Conservation (phyloP, 2,113 vertebrate species). For the Platysternon megacephalum region DNA sequence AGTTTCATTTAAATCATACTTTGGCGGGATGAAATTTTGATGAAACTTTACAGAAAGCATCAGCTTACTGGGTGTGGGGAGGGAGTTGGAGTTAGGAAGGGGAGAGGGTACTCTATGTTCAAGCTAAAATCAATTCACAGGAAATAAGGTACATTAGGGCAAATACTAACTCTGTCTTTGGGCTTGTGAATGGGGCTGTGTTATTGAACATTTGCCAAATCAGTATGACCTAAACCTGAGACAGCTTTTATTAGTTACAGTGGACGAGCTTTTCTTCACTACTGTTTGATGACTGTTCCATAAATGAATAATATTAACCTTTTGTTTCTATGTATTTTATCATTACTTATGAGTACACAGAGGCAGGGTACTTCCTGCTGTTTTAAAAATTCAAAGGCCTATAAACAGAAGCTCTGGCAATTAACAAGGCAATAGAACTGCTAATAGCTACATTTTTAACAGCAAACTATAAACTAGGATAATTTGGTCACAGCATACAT, state of each 20-base stretch:
- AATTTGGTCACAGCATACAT: not conserved
- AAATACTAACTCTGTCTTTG: not conserved
- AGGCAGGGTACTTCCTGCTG: not conserved
- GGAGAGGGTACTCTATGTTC: slow-evolving; percentile 7
- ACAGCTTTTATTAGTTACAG: not conserved
- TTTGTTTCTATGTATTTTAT: not conserved
- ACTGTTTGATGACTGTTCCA: not conserved
- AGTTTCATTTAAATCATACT: not conserved
- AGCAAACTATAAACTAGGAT: not conserved
- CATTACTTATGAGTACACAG: not conserved
- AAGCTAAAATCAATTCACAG: not conserved
- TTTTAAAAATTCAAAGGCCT: not conserved
- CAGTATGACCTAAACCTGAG: not conserved
- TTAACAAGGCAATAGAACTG: not conserved
- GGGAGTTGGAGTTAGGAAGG: not conserved
- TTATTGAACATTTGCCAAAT: not conserved
- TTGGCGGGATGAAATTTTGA: not conserved
- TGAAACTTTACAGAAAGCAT: not conserved
- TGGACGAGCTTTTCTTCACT: accelerated
- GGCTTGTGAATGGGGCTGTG: not conserved
- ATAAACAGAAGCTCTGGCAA: not conserved
- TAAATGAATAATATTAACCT: not conserved
- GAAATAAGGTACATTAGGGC: not conserved
- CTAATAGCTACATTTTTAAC: not conserved
- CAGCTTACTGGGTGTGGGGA: not conserved